Evolutionary conservation across 1,140 invertebrate species (phyloP).

Genomic region (Bombus superbus): DNA sequence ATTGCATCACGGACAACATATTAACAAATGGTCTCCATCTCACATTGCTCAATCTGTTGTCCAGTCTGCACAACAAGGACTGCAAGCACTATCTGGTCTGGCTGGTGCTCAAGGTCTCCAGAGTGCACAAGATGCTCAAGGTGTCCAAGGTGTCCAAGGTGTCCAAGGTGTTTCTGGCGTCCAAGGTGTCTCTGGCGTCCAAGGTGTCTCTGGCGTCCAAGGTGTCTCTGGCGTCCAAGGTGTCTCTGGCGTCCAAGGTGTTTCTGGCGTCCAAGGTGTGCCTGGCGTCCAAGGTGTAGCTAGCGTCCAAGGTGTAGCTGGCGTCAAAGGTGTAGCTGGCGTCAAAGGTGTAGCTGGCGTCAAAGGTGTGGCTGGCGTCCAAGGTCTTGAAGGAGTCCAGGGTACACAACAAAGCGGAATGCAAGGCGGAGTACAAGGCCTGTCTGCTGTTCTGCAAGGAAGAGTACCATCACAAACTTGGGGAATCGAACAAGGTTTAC

Average conservation of each 20-base stretch:
- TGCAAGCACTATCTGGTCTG: not conserved
- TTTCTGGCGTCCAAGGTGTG: not conserved
- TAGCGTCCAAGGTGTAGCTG: no score
- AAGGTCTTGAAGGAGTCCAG: no score
- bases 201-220: not conserved
- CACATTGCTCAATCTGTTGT: slow-evolving; percentile 8
- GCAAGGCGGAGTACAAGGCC: no score
- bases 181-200: not conserved
- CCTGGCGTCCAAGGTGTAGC: not conserved
- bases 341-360: no score
- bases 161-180: not conserved
- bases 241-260: not conserved
- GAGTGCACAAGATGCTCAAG: not conserved
- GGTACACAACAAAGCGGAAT: no score
- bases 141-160: not conserved
- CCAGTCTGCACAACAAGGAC: not conserved
- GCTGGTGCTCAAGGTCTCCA: not conserved
- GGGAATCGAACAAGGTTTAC: slow-evolving; percentile 18
- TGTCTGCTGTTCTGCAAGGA: not conserved
- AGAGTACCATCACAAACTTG: not conserved
- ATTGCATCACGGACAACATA: not conserved
- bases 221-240: not conserved
- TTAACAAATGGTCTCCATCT: not conserved
- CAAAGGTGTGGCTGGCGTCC: no score
- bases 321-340: no score